Evolutionary conservation across 2,113 vertebrate species (phyloP), one percentile per base, ranked within the genome.

Genomic region (Picathartes gymnocephalus): DNA sequence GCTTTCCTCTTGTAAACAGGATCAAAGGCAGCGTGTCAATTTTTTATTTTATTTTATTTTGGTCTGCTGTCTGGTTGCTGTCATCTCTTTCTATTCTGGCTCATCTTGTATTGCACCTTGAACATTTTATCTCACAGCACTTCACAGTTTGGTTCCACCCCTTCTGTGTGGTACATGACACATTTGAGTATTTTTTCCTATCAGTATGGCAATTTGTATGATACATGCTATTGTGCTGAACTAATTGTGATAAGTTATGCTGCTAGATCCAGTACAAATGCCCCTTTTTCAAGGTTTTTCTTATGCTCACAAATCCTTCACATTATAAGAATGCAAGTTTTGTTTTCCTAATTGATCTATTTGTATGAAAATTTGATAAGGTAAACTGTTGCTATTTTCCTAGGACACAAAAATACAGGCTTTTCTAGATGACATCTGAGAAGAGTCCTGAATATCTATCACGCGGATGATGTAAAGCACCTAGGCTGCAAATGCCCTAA

Each of bases 91-190:
- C 91, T 95, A 62, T 92, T 94, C 88, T 94, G 68, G 60, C 90
- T 96, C 88, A 47, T 87, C 18, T 2, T 90, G 60, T 93, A 86
- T 78, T 86, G 90, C 92, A 88, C 81, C 91, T 92, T 96, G 89
- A 97, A 97, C 92, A 84, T 92, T 94, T 71, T 76, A 83, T 78
- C 85, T 95, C 95, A 92, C 73, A 93, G 91, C 79, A 87, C 79
- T 96, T 95, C 95, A 96, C 91, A 96, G 90, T 96, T 95, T 95
- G 95, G 84, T 97, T 95, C 93, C 89, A 91, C 94, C 94, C 45
- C 93, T 96, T 92, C 61, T 95, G 61, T 95, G 93, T 60, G 95
- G 79, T 95, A 93, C 86, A 85, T 96, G 93, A 95, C 92, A 96
- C 25, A 61, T 91, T 84, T 78, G 68, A 93, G 81, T 76, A 88